These are phyloP conservation scores for Podilymbus podiceps DNA, from an alignment of 2,113 vertebrate genomes.

Conservation along the genomic window DNA sequence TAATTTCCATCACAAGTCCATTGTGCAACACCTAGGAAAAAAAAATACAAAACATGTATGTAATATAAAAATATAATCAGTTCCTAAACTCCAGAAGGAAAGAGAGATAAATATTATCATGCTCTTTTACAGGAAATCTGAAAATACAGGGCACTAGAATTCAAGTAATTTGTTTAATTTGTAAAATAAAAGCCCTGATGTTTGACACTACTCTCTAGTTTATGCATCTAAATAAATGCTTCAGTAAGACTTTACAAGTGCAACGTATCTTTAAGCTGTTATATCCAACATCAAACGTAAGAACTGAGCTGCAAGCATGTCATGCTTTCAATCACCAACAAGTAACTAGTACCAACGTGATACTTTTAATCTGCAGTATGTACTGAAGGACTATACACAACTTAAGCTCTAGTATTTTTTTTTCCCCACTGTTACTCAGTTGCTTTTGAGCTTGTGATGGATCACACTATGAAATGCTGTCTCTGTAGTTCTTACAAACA, in stretches of 20 bases:
- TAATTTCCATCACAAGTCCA: conserved; percentile 87
- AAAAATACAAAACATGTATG: not conserved
- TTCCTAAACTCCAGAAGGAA: not conserved
- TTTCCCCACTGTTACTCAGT: not conserved
- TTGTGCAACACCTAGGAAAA: conserved; percentile 88
- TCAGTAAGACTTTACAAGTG: not conserved
- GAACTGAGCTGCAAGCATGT: not conserved
- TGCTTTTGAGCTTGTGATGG: not conserved
- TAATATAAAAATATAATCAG: not conserved
- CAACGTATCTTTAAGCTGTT: not conserved
- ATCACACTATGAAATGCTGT: not conserved
- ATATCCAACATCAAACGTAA: not conserved
- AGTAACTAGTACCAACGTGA: not conserved
- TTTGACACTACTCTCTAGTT: not conserved
- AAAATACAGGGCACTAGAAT: not conserved
- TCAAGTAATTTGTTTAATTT: not conserved
- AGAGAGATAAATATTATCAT: not conserved
- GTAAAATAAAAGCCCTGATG: not conserved
- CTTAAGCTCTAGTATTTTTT: not conserved
- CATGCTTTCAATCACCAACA: not conserved
- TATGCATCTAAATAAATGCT: not conserved
- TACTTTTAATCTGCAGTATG: not conserved
- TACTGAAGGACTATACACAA: not conserved
- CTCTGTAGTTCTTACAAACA: not conserved
- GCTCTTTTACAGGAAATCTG: not conserved